Conservation (phyloP, 2,797 vertebrate species). For the Glossophaga mutica region DNA sequence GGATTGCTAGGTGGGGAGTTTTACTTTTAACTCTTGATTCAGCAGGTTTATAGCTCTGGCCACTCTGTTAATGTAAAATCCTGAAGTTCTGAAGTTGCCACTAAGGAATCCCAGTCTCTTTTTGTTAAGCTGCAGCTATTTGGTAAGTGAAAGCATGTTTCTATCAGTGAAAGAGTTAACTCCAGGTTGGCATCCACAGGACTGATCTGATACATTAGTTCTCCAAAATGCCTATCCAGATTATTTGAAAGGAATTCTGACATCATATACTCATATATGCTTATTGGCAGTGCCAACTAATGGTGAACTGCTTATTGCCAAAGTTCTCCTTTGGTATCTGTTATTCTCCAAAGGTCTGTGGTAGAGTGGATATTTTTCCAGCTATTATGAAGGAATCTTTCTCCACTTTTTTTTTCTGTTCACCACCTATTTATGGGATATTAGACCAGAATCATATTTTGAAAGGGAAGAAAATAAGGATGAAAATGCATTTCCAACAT, state of each 20-base stretch:
- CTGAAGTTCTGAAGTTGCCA: background rate
- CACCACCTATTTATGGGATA: background rate
- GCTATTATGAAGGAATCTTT: background rate
- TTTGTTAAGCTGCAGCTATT: background rate
- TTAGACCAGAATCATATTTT: background rate
- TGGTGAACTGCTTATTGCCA: background rate
- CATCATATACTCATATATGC: background rate
- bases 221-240: background rate
- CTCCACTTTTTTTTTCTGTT: background rate
- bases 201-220: background rate
- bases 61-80: background rate
- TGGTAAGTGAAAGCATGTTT: background rate
- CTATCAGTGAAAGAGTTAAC: background rate
- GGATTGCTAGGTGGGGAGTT: background rate
- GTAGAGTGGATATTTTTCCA: background rate
- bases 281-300: background rate
- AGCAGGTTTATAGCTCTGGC: background rate
- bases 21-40: conserved; percentile 52
- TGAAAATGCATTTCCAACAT: background rate
- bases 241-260: background rate
- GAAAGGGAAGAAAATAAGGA: background rate
- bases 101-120: background rate
- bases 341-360: background rate
- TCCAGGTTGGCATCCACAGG: background rate
- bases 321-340: background rate